Base-by-base conservation (phyloP, 2,113 vertebrate species). In the Parotia lawesii region DNA sequence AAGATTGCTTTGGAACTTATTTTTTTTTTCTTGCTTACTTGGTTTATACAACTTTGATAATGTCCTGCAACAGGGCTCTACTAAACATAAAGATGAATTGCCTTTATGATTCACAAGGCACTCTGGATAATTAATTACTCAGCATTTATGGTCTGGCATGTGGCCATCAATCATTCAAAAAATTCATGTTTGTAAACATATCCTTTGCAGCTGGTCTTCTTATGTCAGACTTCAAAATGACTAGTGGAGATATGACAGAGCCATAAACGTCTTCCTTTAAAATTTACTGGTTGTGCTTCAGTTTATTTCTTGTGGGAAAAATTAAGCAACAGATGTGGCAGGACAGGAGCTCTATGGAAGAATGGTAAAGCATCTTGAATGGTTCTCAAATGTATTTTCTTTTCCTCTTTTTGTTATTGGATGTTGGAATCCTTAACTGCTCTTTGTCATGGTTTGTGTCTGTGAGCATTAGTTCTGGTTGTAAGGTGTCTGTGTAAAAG, bases 191-290 rank as follows among this genome's bases (percentile, higher is more conserved):
- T 93, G 72, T 84, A 86, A 96, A 96, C 62, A 90, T 64, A 85
- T 66, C 44, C 65, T 94, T 85, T 93, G 89, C 90, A 57, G 66
- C 81, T 96, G 87, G 56, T 94, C 81, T 85, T 93, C 85, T 96
- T 90, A 80, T 90, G 89, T 81, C 95, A 91, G 87, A 89, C 93
- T 87, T 95, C 81, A 89, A 95, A 96, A 95, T 61, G 56, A 60
- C 64, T 91, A 50, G 45, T 60, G 53, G 38, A 85, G 60, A 88
- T 73, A 87, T 42, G 61, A 87, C 82, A 90, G 31, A 38, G 42
- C 65, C 61, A 69, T 50, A 72, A 89, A 89, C 65, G 56, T 38
- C 84, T 95, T 92, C 66, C 79, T 86, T 92, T 78, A 65, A 94
- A 94, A 95, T 94, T 90, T 73, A 93, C 69, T 84, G 72, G 53